Base-by-base conservation (phyloP, 2,888 invertebrate genomes). In the Eucera pruinosa region DNA sequence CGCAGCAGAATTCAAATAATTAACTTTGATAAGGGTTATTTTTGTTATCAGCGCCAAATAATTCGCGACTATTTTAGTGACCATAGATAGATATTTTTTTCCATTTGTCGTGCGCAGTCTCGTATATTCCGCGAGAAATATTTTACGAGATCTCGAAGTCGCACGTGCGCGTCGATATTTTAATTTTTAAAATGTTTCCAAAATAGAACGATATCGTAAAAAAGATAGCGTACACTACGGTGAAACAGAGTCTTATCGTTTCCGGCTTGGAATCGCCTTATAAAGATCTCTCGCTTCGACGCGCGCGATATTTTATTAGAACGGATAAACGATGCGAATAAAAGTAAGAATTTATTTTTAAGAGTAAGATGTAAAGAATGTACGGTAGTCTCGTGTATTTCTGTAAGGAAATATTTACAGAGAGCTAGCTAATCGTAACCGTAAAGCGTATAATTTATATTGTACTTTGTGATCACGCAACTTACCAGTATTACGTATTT, bases 111-210 rank as follows among this genome's bases (percentile, higher is more conserved):
- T 18, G 48, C n/a, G n/a, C 58, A 80, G 80, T 87, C 78, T 78
- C 62, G 74, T 76, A 27, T 77, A 79, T 85, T 84, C 84, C 36
- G 36, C 2, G 13, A 41, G 67, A 86, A 87, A 86, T 80, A 73
- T 80, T 52, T 41, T 9, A 48, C 50, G 48, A 55, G 82, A 82
- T 65, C 71, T 72, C 61, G 18, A 2, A 2, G 4, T 11, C 36
- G n/a, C n/a, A n/a, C n/a, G n/a, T n/a, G n/a, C 6, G 9, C 0
- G 0, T 0, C 0, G 3, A 23, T 30, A 20, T 43, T 58, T 27
- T 30, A 43, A 27, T 30, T 3, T 1, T 41, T 41, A 25, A 11
- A 13, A 5, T 2, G 7, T 0, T 2, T 23, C 3, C 33, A 6
- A 50, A 20, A 33, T 9, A n/a, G 9, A 5, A 20, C 1, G 9